Evolutionary conservation across 2,113 vertebrate genomes (phyloP).

Genomic region (Spea bombifrons): DNA sequence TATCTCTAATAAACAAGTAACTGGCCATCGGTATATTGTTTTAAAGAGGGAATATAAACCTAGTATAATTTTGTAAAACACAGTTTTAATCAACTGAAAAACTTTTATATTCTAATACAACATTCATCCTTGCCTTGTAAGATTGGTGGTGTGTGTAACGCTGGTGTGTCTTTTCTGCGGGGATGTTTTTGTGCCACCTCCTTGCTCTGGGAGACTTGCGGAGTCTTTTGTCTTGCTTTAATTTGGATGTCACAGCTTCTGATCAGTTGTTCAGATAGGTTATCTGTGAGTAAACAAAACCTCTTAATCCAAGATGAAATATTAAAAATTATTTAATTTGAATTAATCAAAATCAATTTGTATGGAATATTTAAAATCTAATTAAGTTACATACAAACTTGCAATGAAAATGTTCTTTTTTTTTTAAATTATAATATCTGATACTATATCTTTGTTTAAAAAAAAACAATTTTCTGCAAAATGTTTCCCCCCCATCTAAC

Average conservation of each 20-base stretch:
- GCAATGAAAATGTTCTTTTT: too few relatives aligned
- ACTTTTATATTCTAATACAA: too few relatives aligned
- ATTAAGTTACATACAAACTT: background rate
- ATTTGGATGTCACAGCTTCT: slow-evolving; percentile 71
- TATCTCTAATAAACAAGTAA: too few relatives aligned
- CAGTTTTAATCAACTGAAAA: too few relatives aligned
- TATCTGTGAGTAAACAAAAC: slow-evolving; percentile 55
- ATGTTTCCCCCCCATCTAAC: too few relatives aligned
- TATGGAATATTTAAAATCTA: too few relatives aligned
- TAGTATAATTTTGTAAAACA: too few relatives aligned
- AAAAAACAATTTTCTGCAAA: too few relatives aligned
- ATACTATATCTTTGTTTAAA: too few relatives aligned
- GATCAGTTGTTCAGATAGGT: slow-evolving; percentile 70
- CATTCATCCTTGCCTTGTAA: slow-evolving; percentile 71
- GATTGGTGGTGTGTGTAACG: slow-evolving; percentile 74
- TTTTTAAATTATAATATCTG: slow-evolving; percentile 20
- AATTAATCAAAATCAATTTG: background rate
- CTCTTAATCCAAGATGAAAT: background rate
- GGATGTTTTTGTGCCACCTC: slow-evolving; percentile 80
- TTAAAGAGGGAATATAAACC: too few relatives aligned
- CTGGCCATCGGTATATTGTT: too few relatives aligned
- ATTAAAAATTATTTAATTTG: background rate
- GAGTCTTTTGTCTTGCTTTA: slow-evolving; percentile 60
- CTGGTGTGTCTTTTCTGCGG: slow-evolving; percentile 85
- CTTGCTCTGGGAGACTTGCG: slow-evolving; percentile 55